Evolutionary conservation across 2,113 vertebrate species (phyloP).

Genomic region (Octodon degus): DNA sequence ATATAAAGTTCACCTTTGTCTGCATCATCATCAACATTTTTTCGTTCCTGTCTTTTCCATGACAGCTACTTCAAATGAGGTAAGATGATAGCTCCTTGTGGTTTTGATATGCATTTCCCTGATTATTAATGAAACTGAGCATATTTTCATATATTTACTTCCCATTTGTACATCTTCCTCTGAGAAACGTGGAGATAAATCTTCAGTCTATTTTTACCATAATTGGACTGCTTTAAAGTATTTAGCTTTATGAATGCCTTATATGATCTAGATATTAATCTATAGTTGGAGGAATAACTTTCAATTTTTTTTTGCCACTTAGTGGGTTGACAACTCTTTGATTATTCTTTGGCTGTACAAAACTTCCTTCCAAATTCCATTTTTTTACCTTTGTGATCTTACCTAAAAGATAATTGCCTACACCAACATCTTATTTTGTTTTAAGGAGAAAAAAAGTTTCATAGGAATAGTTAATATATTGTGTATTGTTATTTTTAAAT

Average conservation of each 20-base stretch:
- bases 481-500: too few species aligned
- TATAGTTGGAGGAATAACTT: not conserved
- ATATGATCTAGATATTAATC: not conserved
- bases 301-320: not conserved
- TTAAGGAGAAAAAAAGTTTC: too few species aligned
- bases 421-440: not conserved
- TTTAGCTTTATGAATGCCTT: not conserved
- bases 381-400: not conserved
- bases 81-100: not conserved
- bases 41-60: not conserved
- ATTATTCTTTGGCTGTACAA: not conserved
- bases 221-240: not conserved
- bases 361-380: not conserved
- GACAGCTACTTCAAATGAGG: not conserved
- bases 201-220: not conserved
- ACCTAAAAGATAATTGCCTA: not conserved
- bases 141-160: not conserved
- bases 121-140: not conserved
- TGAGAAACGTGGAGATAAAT: not conserved
- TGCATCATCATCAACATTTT: not conserved
- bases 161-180: not conserved
- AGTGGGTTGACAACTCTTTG: too few species aligned
- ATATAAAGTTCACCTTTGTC: not conserved
- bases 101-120: not conserved
- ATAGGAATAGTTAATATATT: too few species aligned